These are phyloP conservation scores for Megaptera novaeangliae DNA, from an alignment of 2,113 vertebrate genomes.

Conservation along the genomic window DNA sequence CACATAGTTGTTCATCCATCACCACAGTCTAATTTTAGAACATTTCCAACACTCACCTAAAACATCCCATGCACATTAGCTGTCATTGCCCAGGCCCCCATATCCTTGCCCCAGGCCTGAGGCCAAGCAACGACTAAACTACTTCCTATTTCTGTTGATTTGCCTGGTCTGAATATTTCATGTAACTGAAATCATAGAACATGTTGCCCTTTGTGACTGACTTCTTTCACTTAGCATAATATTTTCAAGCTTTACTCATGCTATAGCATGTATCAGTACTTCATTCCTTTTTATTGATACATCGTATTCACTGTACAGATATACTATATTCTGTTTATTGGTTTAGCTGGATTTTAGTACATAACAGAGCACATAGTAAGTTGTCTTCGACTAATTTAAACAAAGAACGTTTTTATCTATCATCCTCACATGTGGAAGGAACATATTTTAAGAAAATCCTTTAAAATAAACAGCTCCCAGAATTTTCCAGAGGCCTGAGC, in stretches of 20 bases:
- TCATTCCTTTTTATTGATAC: neutral
- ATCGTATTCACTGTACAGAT: neutral
- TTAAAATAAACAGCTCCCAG: neutral
- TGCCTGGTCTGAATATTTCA: neutral
- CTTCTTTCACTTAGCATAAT: neutral
- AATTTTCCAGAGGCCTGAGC: neutral
- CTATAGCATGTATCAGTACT: neutral
- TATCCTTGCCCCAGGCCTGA: neutral
- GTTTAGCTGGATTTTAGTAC: neutral
- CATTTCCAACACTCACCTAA: neutral
- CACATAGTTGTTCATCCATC: neutral
- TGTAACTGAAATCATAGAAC: neutral
- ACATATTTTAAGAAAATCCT: slow-evolving; percentile 34
- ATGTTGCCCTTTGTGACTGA: neutral
- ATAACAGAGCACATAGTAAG: neutral
- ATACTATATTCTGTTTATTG: neutral
- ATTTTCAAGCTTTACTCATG: neutral
- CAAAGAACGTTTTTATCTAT: rapidly evolving
- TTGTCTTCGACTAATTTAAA: slow-evolving; percentile 31
- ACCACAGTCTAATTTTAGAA: neutral
- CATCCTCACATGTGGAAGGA: neutral
- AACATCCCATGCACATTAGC: neutral
- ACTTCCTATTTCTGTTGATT: neutral
- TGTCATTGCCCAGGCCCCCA: neutral
- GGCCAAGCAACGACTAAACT: neutral